A percentile compares a stretch with the other conserved stretches of the same genome.
phyloP scores from a whole-genome alignment of 2,113 vertebrate species.

The Myiopsitta monachus region DNA sequence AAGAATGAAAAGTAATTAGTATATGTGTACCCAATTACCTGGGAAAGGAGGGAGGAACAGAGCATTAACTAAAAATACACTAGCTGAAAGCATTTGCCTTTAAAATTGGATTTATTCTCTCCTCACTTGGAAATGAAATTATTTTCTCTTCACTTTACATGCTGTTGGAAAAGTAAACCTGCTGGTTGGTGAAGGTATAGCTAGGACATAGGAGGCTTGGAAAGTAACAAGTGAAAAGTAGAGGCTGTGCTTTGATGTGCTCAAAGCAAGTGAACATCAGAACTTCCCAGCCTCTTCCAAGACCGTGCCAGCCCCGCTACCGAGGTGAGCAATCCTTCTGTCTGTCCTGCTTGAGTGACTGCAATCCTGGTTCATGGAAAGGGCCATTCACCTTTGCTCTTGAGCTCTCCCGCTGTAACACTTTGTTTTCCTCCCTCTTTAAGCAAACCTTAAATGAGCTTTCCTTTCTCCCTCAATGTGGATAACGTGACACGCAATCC shows the following conservation, averaged over 20 bases:
- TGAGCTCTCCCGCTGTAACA: neutral
- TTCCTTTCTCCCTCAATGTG: neutral
- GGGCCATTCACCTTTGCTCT: neutral
- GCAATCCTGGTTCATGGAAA: neutral
- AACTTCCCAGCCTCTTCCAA: neutral
- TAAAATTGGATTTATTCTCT: neutral
- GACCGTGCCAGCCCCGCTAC: rapidly evolving
- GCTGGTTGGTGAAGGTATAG: neutral
- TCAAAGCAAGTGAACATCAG: neutral
- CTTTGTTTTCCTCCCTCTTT: neutral
- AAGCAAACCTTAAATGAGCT: neutral
- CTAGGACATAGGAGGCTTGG: neutral
- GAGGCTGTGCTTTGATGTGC: neutral
- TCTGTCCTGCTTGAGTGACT: rapidly evolving
- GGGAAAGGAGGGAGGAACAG: neutral
- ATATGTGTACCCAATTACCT: neutral
- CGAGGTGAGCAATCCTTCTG: rapidly evolving
- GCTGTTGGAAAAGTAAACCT: neutral
- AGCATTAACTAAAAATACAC: neutral
- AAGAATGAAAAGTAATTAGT: neutral
- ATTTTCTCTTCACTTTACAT: neutral
- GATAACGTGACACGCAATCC: neutral
- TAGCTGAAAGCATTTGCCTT: neutral
- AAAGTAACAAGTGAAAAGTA: neutral
- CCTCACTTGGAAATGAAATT: neutral